These are phyloP conservation scores for Drosophila carrolli DNA, from an alignment of 1,140 invertebrate genomes.

Conservation along the genomic window DNA sequence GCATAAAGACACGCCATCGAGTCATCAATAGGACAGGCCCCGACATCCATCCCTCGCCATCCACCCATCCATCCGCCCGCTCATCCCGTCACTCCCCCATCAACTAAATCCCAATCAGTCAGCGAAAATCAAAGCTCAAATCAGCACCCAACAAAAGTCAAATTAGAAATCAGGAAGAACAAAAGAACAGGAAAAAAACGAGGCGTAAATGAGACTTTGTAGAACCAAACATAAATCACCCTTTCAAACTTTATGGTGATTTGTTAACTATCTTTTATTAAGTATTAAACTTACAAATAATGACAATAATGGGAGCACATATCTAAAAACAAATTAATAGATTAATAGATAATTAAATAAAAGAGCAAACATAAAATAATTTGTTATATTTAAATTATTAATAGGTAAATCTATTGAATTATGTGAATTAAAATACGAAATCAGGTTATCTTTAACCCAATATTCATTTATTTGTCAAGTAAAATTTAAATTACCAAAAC, in stretches of 20 bases:
- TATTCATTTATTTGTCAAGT: too few relatives aligned
- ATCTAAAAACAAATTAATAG: too few relatives aligned
- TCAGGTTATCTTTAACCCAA: too few relatives aligned
- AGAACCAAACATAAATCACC: conserved; percentile 7
- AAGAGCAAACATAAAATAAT: too few relatives aligned
- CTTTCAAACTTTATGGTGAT: background rate
- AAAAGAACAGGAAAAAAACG: conserved; percentile 21
- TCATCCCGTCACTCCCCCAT: conserved; percentile 7
- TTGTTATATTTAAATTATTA: too few relatives aligned
- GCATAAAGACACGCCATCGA: conserved; percentile 50
- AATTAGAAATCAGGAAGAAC: conserved; percentile 49
- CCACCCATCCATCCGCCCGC: background rate
- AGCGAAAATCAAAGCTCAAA: conserved; percentile 47
- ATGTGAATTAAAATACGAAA: too few relatives aligned
- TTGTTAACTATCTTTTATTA: background rate
- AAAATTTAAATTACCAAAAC: too few relatives aligned
- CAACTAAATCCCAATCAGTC: conserved; percentile 53
- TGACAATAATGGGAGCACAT: background rate
- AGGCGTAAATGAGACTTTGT: conserved; percentile 1
- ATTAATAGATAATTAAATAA: too few relatives aligned
- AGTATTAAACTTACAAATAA: too few relatives aligned
- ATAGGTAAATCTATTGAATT: too few relatives aligned
- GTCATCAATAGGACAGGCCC: conserved; percentile 37
- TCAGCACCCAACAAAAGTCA: conserved; percentile 50
- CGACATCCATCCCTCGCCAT: conserved; percentile 5